Percentiles rank a stretch among this genome's conserved stretches.
Conservation (phyloP, 2,113 vertebrate species). For the Eubucco bourcierii region DNA sequence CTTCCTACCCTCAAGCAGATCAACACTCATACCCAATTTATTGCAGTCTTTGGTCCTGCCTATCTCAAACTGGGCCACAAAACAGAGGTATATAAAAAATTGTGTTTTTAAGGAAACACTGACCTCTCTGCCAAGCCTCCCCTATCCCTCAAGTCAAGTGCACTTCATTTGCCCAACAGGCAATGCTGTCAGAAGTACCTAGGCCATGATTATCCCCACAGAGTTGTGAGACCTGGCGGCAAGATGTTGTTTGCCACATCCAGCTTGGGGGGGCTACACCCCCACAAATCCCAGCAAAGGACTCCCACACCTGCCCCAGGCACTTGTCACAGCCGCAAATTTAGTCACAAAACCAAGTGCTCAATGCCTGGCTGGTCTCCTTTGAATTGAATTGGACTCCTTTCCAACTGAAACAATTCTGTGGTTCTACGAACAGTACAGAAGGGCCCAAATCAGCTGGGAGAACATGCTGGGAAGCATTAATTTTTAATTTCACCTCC, state of each 20-base stretch:
- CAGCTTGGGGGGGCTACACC: not conserved
- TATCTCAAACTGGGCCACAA: not conserved
- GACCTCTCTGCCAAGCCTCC: not conserved
- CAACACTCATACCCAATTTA: no score
- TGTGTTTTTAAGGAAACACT: not conserved
- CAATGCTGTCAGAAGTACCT: not conserved
- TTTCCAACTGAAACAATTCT: no score
- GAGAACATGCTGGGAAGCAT: not conserved
- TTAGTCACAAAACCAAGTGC: not conserved
- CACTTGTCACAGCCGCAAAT: accelerated
- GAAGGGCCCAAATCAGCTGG: not conserved
- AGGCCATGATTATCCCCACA: not conserved
- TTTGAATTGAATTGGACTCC: not conserved
- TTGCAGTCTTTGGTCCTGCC: not conserved
- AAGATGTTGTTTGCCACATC: not conserved
- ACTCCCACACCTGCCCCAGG: not conserved
- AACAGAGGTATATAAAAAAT: not conserved
- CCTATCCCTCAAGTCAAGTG: not conserved
- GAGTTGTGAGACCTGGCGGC: not conserved
- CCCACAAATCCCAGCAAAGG: not conserved
- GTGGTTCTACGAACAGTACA: not conserved
- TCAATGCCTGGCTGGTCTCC: not conserved
- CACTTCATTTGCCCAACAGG: not conserved
- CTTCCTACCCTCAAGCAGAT: no score
- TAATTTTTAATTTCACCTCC: not conserved